These are phyloP conservation scores for Bufo gargarizans DNA, from an alignment of 2,113 vertebrate genomes.

Conservation along the genomic window DNA sequence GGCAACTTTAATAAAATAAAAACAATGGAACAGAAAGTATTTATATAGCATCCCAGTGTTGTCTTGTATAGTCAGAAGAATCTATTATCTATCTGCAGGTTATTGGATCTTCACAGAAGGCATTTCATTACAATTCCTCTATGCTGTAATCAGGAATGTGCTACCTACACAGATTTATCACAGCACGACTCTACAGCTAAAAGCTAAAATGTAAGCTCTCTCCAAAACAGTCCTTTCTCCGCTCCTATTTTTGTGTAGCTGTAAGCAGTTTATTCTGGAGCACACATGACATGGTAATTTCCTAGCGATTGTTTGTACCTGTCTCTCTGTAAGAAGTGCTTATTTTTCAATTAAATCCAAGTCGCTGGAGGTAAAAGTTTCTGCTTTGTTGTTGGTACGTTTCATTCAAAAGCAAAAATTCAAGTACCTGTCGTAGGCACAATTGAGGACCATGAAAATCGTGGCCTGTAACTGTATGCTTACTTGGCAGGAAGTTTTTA, in stretches of 20 bases:
- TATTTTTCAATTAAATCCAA: slow-evolving; percentile 51
- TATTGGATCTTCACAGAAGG: slow-evolving; percentile 40
- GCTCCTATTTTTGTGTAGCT: slow-evolving; percentile 1
- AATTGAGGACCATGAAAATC: slow-evolving; percentile 5
- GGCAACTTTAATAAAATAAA: not conserved
- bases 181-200: slow-evolving; percentile 33
- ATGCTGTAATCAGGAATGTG: slow-evolving; percentile 31
- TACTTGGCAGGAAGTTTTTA: slow-evolving; percentile 5
- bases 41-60: not conserved
- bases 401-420: slow-evolving; percentile 33
- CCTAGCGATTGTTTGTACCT: slow-evolving; percentile 24
- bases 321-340: slow-evolving; percentile 12
- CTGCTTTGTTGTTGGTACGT: slow-evolving; percentile 42
- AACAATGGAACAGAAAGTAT: not conserved
- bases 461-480: not conserved
- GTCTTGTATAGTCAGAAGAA: not conserved
- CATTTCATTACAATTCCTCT: slow-evolving; percentile 37
- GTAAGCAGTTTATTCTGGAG: slow-evolving; percentile 36
- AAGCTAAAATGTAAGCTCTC: slow-evolving; percentile 43
- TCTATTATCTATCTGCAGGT: slow-evolving; percentile 34
- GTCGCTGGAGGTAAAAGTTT: slow-evolving; percentile 50
- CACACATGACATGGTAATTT: slow-evolving; percentile 34
- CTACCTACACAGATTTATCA: slow-evolving; percentile 46
- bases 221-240: slow-evolving; percentile 33
- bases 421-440: slow-evolving; percentile 14